Conservation (phyloP, 2,113 vertebrate species). For the Psettodes erumei region DNA sequence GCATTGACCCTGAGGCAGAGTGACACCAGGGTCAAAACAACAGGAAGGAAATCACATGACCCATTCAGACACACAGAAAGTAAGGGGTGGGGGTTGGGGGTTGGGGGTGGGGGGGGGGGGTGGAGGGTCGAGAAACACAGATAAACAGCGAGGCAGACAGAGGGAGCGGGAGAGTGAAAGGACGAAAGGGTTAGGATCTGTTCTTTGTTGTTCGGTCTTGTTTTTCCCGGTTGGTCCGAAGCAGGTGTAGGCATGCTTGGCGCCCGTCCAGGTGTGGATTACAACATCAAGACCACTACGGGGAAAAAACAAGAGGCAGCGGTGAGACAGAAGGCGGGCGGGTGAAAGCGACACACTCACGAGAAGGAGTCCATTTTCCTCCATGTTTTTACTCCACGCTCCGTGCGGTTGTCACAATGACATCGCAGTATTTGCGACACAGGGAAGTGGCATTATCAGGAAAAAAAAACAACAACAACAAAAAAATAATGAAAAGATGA, state of each 20-base stretch:
- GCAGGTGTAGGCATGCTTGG: conserved; percentile 71
- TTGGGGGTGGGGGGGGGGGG: not conserved
- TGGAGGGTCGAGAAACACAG: conserved; percentile 13
- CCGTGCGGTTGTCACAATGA: not conserved
- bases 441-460: not conserved
- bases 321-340: not conserved
- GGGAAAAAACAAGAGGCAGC: conserved; percentile 55
- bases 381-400: not conserved
- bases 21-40: conserved; percentile 73
- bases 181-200: conserved; percentile 41
- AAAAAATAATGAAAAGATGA: not conserved
- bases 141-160: conserved; percentile 26
- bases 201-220: conserved; percentile 56
- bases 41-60: conserved; percentile 79
- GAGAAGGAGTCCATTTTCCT: not conserved
- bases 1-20: conserved; percentile 58
- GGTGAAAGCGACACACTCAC: not conserved
- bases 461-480: not conserved
- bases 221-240: conserved; percentile 65
- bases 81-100: not conserved
- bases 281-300: conserved; percentile 52
- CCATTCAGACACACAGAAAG: conserved; percentile 43
- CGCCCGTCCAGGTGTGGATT: conserved; percentile 69
- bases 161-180: conserved; percentile 3
- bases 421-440: not conserved